A percentile compares a stretch with the other conserved stretches of the same genome.
Evolutionary conservation across 2,113 vertebrate genomes (phyloP).

Genomic region (Myrmecophaga tridactyla): DNA sequence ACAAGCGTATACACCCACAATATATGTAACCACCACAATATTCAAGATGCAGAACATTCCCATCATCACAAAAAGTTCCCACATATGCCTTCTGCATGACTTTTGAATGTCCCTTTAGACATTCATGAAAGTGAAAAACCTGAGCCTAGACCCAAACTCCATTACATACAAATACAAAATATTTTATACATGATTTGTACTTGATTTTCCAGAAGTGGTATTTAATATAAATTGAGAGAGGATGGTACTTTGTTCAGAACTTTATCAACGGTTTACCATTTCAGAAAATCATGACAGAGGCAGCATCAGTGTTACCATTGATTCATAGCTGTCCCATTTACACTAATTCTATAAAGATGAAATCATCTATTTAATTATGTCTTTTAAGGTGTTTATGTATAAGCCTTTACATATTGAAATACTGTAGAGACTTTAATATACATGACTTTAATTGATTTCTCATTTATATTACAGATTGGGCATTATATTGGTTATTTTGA

Average conservation of each 20-base stretch:
- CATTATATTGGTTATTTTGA: conserved; percentile 30
- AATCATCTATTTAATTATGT: background rate
- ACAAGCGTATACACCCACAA: background rate
- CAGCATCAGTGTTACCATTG: background rate
- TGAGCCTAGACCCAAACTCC: background rate
- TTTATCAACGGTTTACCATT: conserved; percentile 15
- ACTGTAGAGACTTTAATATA: background rate
- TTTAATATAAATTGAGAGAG: background rate
- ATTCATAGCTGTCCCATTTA: background rate
- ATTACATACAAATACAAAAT: conserved; percentile 27
- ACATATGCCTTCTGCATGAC: background rate
- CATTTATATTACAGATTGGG: background rate
- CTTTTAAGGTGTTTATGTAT: background rate
- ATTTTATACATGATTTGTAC: background rate
- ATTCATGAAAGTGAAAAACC: conserved; percentile 17
- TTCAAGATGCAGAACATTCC: background rate
- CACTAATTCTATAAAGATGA: background rate
- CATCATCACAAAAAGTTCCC: background rate
- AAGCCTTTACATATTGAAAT: background rate
- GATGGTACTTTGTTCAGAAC: background rate
- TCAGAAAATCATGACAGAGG: background rate
- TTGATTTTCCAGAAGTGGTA: conserved; percentile 38
- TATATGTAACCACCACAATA: background rate
- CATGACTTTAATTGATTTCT: background rate
- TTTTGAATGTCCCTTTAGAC: background rate